phyloP scores from a whole-genome alignment of 2,888 invertebrate genomes.

The Eupithecia dodoneata region DNA sequence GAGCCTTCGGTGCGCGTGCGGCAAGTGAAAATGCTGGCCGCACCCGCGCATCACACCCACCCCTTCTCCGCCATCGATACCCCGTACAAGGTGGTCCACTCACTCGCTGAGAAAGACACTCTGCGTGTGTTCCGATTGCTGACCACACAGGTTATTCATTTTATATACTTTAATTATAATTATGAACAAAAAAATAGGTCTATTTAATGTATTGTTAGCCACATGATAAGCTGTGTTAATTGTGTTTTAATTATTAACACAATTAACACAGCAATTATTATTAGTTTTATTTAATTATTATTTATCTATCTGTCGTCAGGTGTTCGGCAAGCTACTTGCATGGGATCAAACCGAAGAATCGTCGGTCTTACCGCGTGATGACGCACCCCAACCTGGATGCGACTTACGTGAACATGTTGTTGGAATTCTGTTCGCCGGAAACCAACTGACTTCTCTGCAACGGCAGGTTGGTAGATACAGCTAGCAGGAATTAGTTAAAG shows the following conservation, averaged over 20 bases:
- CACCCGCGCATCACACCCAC: slow-evolving; percentile 59
- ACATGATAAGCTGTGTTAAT: neutral
- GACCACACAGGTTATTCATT: slow-evolving; percentile 89
- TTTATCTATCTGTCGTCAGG: slow-evolving; percentile 73
- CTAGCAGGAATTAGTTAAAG: neutral
- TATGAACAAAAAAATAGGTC: neutral
- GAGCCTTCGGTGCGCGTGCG: slow-evolving; percentile 95
- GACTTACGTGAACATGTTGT: slow-evolving; percentile 98
- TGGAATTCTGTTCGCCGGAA: slow-evolving; percentile 96
- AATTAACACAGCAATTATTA: too few species aligned
- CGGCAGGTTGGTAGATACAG: slow-evolving; percentile 87
- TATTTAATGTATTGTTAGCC: neutral
- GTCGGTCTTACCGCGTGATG: slow-evolving; percentile 49
- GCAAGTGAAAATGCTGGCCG: slow-evolving; percentile 85
- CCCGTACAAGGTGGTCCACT: slow-evolving; percentile 88
- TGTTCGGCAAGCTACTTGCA: slow-evolving; percentile 94
- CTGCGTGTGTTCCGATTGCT: slow-evolving; percentile 95
- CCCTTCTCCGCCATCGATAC: slow-evolving; percentile 56
- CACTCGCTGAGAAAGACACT: slow-evolving; percentile 95
- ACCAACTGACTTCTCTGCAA: slow-evolving; percentile 96
- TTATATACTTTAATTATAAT: too few species aligned
- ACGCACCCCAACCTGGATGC: slow-evolving; percentile 68
- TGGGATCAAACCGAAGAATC: slow-evolving; percentile 75
- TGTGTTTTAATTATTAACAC: too few species aligned
- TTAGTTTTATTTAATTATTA: neutral